Evolutionary conservation across 2,888 invertebrate species (phyloP).

Genomic region (Cosmia trapezina): DNA sequence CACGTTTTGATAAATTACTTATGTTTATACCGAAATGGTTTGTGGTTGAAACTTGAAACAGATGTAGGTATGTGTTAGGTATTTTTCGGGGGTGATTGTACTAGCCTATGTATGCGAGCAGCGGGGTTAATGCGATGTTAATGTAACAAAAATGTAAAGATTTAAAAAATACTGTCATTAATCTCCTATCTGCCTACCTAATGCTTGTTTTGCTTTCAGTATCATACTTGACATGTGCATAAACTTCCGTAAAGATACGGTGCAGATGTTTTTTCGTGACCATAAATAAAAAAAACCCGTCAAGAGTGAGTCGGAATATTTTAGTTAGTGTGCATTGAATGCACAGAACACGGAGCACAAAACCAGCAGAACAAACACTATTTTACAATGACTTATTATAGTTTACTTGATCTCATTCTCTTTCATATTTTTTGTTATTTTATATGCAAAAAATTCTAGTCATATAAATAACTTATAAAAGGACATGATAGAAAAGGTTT

Average conservation of each 20-base stretch:
- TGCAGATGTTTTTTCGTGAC: constrained; percentile 26
- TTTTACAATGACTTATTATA: too few relatives aligned
- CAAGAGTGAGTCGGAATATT: too few relatives aligned
- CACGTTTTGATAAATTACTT: constrained; percentile 48
- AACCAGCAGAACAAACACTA: too few relatives aligned
- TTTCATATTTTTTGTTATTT: too few relatives aligned
- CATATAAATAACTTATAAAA: too few relatives aligned
- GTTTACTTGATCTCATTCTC: too few relatives aligned
- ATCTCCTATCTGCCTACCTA: constrained; percentile 69
- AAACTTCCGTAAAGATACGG: constrained; percentile 11
- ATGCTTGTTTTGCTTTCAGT: constrained; percentile 72
- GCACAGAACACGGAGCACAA: too few relatives aligned
- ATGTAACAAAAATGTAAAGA: constrained; percentile 68
- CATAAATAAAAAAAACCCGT: constrained; percentile 2
- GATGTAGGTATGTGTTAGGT: constrained; percentile 48
- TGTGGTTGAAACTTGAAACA: constrained; percentile 51
- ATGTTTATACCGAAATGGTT: constrained; percentile 44
- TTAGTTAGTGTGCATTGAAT: too few relatives aligned
- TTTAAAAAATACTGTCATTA: constrained; percentile 72
- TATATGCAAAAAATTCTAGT: too few relatives aligned
- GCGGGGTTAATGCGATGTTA: constrained; percentile 78
- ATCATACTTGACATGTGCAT: constrained; percentile 39
- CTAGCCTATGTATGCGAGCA: constrained; percentile 73
- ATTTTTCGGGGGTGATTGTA: constrained; percentile 69
- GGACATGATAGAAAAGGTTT: too few relatives aligned